Base-by-base conservation (phyloP, 2,888 invertebrate genomes). In the Andrena camellia region DNA sequence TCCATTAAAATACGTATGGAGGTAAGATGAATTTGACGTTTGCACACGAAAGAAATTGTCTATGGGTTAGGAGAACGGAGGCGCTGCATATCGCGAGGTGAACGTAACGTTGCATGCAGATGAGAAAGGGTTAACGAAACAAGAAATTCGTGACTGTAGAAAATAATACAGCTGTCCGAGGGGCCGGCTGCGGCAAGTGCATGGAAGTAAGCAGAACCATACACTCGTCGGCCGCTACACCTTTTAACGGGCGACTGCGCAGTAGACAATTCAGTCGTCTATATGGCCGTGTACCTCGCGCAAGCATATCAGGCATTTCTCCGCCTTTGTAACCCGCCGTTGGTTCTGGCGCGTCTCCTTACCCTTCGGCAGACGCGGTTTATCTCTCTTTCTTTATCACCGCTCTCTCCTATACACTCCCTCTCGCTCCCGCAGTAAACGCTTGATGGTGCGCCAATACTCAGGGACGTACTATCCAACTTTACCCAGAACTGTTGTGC, bases 221-320 rank as follows among this genome's bases (percentile, higher is more conserved):
- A 73, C 63, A 81, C 77, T 70, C 57, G 74, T 67, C 68, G 70
- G 59, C 67, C 77, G 70, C 79, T 88, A 87, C 89, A 89, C 89
- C 85, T 87, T 78, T 87, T 75, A 75, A 72, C 63, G 59, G 60
- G 79, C 86, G 88, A 87, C 89, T 89, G 83, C 88, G 88, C 88
- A 89, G 89, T 89, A 83, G 85, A 80, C 78, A 83, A 84, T 81
- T 81, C 85, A 73, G 69, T 50, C 74, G 71, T 67, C 67, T 75
- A 52, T 81, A 81, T 76, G 78, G 50, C 74, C 76, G 75, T 79
- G 72, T 76, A 80, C 75, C 73, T 73, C 84, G 79, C 81, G 71
- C 75, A 72, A 78, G 72, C 84, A 79, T 84, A 79, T 76, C 84
- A 83, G 57, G 68, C 84, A 84, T 84, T 76, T 83, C 84, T 84